A percentile compares a stretch with the other conserved stretches of the same genome.
Conservation (phyloP, 2,888 invertebrate species). For the Pseudanteris insignis region DNA sequence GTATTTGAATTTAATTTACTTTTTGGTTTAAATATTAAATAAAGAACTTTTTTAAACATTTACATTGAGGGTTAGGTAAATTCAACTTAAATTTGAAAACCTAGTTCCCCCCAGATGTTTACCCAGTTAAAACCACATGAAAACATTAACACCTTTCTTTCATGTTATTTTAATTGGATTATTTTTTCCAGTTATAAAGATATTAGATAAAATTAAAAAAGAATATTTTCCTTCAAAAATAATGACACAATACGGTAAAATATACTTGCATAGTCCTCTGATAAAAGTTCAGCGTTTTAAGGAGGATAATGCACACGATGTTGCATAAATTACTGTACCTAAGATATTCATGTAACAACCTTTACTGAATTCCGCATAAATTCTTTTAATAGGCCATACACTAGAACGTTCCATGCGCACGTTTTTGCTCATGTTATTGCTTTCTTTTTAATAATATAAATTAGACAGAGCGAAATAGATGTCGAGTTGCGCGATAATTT, state of each 20-base stretch:
- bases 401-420: constrained; percentile 6
- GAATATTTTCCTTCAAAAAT: neutral
- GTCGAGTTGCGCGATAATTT: constrained; percentile 18
- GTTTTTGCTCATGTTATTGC: neutral
- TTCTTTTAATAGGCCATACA: constrained; percentile 26
- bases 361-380: constrained; percentile 29
- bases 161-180: no score
- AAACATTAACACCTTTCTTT: no score
- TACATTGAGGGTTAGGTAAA: no score
- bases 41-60: no score
- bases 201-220: neutral
- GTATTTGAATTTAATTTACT: no score
- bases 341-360: constrained; percentile 16
- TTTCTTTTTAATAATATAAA: constrained; percentile 24
- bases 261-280: no score
- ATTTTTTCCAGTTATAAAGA: no score
- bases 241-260: neutral
- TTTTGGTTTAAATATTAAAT: no score
- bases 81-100: no score
- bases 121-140: no score
- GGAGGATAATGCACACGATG: neutral
- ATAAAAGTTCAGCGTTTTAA: constrained; percentile 18
- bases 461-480: constrained; percentile 17
- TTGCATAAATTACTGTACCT: constrained; percentile 13
- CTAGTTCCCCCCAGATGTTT: no score